Evolutionary conservation across 92 coral and sea anemone species (phyloP), one percentile per base, ranked within the genome.

Genomic region (Epizoanthus stellaris): DNA sequence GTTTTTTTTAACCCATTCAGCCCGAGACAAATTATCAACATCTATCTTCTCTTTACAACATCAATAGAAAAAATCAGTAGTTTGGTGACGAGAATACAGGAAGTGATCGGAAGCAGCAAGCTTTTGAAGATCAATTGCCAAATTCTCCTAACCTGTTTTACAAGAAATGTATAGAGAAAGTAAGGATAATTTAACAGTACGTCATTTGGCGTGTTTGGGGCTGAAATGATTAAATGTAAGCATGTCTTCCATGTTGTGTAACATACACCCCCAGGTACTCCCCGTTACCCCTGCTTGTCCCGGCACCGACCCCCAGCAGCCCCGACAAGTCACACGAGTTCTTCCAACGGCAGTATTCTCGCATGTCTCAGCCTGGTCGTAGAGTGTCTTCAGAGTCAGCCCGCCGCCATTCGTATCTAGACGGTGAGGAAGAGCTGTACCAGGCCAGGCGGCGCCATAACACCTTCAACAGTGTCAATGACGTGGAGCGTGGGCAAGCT

Each of bases 251-350:
- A 25, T 12, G 16, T 23, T 4, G 15, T 11, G 20, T 68, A 68
- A 68, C 52, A 8, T 79, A 60, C 80, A 20, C 4, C 39, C 76
- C 45, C 25, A 95, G 98, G 85, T 87, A 89, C 53, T 94, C 98
- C 21, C 98, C 98, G 7, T 62, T 86, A 10, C 92, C 94, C 5
- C 90, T 97, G 9, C 81, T 82, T 14, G 96, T 98, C 3, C 99
- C 99, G 12, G 99, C 99, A 6, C 98, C 99, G 3, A 97, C 99
- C 0, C 99, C 99, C 19, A 95, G 88, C 43, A 94, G 95, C 61
- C 99, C 97, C 3, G 93, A 93, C 34, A 90, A 89, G 52, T 53
- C 92, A 14, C 92, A 90, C 65, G 90, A 90, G 65, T 82, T 65
- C 77, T 86, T 39, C 49, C 87, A 84, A 60, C 94, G 93, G 7